A percentile compares a stretch with the other conserved stretches of the same genome.
Evolutionary conservation across 2,888 invertebrate genomes (phyloP).

Genomic region (Tanytarsus gracilentus): DNA sequence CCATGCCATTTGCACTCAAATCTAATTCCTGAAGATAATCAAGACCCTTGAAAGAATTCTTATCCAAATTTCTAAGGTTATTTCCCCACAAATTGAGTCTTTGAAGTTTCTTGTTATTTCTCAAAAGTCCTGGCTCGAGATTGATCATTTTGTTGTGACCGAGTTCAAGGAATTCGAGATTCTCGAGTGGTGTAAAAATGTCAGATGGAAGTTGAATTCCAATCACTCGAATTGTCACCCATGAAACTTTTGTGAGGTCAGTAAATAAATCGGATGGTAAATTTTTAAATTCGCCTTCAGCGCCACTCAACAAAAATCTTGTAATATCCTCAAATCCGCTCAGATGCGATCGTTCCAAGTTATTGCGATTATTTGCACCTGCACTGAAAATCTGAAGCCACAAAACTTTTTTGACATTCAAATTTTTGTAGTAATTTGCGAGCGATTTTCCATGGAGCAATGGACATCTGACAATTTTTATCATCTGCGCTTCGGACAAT

Average conservation of each 20-base stretch:
- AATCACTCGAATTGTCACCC: constrained; percentile 56
- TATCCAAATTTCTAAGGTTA: constrained; percentile 52
- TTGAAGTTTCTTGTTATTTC: constrained; percentile 50
- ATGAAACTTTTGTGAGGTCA: constrained; percentile 52
- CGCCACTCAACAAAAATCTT: constrained; percentile 51
- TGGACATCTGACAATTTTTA: constrained; percentile 40
- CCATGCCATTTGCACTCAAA: constrained; percentile 57
- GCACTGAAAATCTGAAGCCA: constrained; percentile 49
- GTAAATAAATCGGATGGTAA: constrained; percentile 54
- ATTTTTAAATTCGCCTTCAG: constrained; percentile 54
- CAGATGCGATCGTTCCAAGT: constrained; percentile 51
- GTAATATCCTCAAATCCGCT: constrained; percentile 48
- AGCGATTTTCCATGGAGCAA: constrained; percentile 44
- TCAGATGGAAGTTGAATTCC: constrained; percentile 49
- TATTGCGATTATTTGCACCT: constrained; percentile 45
- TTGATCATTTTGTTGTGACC: constrained; percentile 56
- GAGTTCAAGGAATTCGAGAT: constrained; percentile 54
- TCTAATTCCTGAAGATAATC: constrained; percentile 56
- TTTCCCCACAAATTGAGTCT: constrained; percentile 62
- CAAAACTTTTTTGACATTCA: constrained; percentile 38
- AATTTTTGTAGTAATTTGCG: constrained; percentile 37
- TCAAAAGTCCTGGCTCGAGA: constrained; percentile 54
- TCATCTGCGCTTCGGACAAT: constrained; percentile 36
- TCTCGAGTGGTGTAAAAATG: constrained; percentile 49
- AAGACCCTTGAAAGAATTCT: constrained; percentile 54